phyloP scores from a whole-genome alignment of 2,797 vertebrate species.

The Sebastes minor region DNA sequence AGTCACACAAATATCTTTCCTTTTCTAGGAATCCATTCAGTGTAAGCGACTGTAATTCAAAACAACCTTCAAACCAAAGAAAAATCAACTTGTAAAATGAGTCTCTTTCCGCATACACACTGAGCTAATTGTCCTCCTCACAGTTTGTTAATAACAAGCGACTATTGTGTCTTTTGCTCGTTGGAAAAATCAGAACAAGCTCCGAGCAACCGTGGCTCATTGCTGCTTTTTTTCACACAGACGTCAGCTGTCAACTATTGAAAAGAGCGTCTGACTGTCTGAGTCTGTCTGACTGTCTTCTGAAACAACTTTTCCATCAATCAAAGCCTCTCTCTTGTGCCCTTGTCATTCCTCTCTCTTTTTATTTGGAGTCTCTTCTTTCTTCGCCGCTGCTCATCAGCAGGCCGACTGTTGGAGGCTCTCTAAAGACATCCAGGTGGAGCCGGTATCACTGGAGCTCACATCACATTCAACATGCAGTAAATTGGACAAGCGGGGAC shows the following conservation, averaged over 20 bases:
- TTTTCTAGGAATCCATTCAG: slow-evolving; percentile 2
- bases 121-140: slow-evolving; percentile 50
- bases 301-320: slow-evolving; percentile 70
- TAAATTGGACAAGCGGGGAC: slow-evolving; percentile 30
- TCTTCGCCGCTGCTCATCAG: neutral
- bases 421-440: slow-evolving; percentile 36
- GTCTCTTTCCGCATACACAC: slow-evolving; percentile 5
- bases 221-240: slow-evolving; percentile 39
- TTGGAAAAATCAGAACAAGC: slow-evolving; percentile 28
- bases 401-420: slow-evolving; percentile 9
- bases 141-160: slow-evolving; percentile 23
- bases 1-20: neutral
- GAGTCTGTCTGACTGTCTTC: slow-evolving; percentile 53
- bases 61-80: slow-evolving; percentile 20
- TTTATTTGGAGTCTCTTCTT: slow-evolving; percentile 21
- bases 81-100: slow-evolving; percentile 3
- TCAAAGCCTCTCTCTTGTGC: slow-evolving; percentile 61
- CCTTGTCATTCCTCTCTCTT: slow-evolving; percentile 50
- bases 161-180: slow-evolving; percentile 43
- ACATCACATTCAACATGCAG: slow-evolving; percentile 26
- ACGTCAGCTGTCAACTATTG: slow-evolving; percentile 71
- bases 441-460: slow-evolving; percentile 10
- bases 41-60: slow-evolving; percentile 23
- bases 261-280: slow-evolving; percentile 65
- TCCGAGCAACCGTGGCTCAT: slow-evolving; percentile 5